Evolutionary conservation across 92 coral and sea anemone species (phyloP).

Genomic region (Epizoanthus rinbou): DNA sequence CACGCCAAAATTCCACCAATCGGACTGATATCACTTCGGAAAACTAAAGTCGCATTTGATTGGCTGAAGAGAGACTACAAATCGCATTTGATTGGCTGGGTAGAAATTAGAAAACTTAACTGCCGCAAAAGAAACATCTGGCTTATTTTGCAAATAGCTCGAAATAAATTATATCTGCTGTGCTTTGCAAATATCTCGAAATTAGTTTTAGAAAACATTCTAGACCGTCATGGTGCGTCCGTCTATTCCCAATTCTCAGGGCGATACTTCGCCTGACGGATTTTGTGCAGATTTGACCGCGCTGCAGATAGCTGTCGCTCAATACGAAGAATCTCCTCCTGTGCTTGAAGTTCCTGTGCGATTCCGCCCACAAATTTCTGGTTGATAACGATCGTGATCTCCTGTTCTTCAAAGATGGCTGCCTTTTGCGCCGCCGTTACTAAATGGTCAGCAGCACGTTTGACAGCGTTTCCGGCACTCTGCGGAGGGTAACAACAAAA

Average conservation of each 20-base stretch:
- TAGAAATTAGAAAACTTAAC: too few species aligned
- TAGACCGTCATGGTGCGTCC: too few species aligned
- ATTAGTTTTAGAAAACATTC: too few species aligned
- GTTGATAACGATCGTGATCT: constrained; percentile 92
- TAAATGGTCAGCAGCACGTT: constrained; percentile 93
- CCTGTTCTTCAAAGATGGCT: constrained; percentile 97
- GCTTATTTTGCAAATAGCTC: too few species aligned
- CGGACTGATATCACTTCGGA: too few species aligned
- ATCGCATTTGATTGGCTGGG: too few species aligned
- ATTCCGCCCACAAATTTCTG: constrained; percentile 98
- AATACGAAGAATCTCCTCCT: constrained; percentile 89
- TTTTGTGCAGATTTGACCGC: constrained; percentile 78
- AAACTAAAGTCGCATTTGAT: too few species aligned
- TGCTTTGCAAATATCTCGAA: too few species aligned
- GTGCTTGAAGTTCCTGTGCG: constrained; percentile 97
- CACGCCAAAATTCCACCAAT: too few species aligned
- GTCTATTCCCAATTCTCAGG: constrained; percentile 77
- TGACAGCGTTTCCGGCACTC: constrained; percentile 98
- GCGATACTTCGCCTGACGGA: constrained; percentile 90
- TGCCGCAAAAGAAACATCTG: too few species aligned
- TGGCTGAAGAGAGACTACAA: too few species aligned
- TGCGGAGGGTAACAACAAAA: constrained; percentile 21
- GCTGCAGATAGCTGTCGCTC: constrained; percentile 92
- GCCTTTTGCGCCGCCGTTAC: constrained; percentile 97
- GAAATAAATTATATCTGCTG: too few species aligned